Base-by-base conservation (phyloP, 2,113 vertebrate genomes). In the Oncorhynchus nerka region DNA sequence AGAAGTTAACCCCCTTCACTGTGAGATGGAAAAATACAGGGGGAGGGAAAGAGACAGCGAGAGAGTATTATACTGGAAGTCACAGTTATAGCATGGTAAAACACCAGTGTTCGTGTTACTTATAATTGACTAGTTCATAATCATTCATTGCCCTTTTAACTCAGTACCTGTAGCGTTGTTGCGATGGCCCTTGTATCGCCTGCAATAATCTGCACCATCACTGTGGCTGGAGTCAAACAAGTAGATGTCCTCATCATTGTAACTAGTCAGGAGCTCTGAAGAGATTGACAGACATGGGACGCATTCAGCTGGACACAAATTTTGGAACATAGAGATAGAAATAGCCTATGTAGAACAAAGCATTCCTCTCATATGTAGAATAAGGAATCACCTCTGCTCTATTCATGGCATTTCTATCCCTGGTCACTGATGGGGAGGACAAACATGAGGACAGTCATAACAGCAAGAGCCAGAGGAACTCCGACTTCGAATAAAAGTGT, bases 201-300 rank as follows among this genome's bases (percentile, higher is more conserved):
- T 94, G 82, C 92, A 39, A 77, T 96, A 97, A 82, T 96, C 95
- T 0, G 96, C 96, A 0, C 97, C 97, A 0, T 99, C 96, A 5
- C 96, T 98, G 93, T 99, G 96, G 75, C 93, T 94, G 1, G 96
- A 92, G 91, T 98, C 94, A 88, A 99, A 99, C 80, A 98, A 93
- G 86, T 98, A 99, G 89, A 99, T 97, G 88, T 99, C 97, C 74
- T 99, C 97, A 0, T 99, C 97, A 0, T 98, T 99, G 90, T 99
- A 99, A 85, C 95, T 98, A 83, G 95, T 93, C 87, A 99, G 89
- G 75, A 99, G 95, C 87, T 99, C 97, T 98, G 89, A 66, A 6
- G 0, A 3, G 1, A 62, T 7, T 39, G 8, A 65, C 11, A 19
- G 5, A 48, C 7, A 45, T 45, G 9, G 39, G 39, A 11, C 39